Evolutionary conservation across 2,113 vertebrate genomes (phyloP).

Genomic region (Dipodomys spectabilis): DNA sequence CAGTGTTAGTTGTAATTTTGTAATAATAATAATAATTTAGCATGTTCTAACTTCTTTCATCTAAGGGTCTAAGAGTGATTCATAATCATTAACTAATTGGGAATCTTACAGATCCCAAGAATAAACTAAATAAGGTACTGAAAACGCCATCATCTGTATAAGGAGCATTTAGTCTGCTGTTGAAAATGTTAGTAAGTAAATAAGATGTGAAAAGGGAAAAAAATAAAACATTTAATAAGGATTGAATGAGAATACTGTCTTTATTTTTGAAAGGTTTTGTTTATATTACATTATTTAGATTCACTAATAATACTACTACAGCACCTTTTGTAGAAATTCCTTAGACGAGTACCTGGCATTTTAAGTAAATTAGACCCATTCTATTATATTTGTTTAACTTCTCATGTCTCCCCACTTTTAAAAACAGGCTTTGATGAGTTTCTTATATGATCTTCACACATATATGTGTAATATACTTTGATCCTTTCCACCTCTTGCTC

Average conservation of each 20-base stretch:
- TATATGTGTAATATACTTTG: too few species aligned
- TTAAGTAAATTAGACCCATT: too few species aligned
- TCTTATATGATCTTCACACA: too few species aligned
- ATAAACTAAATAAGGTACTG: background rate
- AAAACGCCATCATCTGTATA: background rate
- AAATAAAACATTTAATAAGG: background rate
- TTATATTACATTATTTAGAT: too few species aligned
- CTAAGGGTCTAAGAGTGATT: slow-evolving; percentile 49
- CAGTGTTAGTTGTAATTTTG: slow-evolving; percentile 47
- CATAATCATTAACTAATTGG: slow-evolving; percentile 64
- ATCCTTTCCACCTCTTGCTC: too few species aligned
- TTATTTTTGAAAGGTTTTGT: too few species aligned
- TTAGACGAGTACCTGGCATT: too few species aligned
- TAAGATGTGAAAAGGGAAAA: background rate
- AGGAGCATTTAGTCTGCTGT: background rate
- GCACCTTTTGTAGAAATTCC: too few species aligned
- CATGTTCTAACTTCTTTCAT: slow-evolving; percentile 21
- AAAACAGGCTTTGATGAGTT: too few species aligned
- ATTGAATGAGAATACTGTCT: background rate
- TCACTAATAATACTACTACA: too few species aligned
- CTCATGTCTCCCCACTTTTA: too few species aligned
- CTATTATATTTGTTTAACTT: too few species aligned
- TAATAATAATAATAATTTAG: slow-evolving; percentile 40
- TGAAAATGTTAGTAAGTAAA: slow-evolving; percentile 1
- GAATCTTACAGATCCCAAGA: slow-evolving; percentile 33